Base-by-base conservation (phyloP, 2,797 vertebrate genomes). In the Holocentrus rufus region DNA sequence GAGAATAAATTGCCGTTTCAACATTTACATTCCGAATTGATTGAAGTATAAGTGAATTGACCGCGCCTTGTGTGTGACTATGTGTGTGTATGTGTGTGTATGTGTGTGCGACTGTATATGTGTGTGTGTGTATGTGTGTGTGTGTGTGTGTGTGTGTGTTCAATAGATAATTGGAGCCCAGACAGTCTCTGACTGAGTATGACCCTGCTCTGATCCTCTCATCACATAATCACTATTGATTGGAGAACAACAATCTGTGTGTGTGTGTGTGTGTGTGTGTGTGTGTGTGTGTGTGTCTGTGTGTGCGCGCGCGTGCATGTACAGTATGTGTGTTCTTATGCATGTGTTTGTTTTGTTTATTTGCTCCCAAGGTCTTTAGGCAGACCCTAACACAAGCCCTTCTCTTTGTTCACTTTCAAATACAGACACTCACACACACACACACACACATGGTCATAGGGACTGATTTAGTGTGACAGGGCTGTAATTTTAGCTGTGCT, bases 401-500 rank as follows among this genome's bases (percentile, higher is more conserved):
- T 83, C 73, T 58, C 34, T 77, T 69, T 75, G n/a, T 20, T n/a
- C 57, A 76, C 72, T 80, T 60, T 64, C 59, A 61, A 34, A 61
- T 42, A 61, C 36, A 44, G 17, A 59, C 49, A 25, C 65, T 63
- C 77, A 64, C 60, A 22, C 61, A 52, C 46, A 50, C 27, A 11
- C n/a, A 44, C 31, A 73, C 74, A 76, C 76, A 70, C 81, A 79
- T 25, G 39, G 69, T 82, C 76, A 70, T 86, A 63, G 50, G 62
- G 70, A 11, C 77, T 91, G 87, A 92, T 88, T 70, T 52, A 69
- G 68, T 85, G 73, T 88, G 88, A 91, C 89, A 91, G 78, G 81
- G 77, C 81, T 89, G 86, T 90, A 91, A 91, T 90, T 91, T 89
- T 88, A 89, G 85, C 86, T 87, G 79, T 87, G 83, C 84, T 88